phyloP scores from a whole-genome alignment of 2,113 vertebrate species.

The Engraulis encrasicolus region DNA sequence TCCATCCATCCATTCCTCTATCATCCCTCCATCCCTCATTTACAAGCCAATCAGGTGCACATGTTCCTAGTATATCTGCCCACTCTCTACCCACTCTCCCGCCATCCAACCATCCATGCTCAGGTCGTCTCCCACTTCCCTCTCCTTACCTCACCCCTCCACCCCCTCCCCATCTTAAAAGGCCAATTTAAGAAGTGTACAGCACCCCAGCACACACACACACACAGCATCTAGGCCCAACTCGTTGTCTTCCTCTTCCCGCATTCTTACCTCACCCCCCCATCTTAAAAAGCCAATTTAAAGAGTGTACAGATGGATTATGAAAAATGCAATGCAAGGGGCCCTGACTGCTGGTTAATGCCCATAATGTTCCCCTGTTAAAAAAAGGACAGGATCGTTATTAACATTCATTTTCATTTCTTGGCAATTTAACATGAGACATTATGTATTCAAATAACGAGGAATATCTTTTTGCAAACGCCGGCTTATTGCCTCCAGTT shows the following conservation, averaged over 20 bases:
- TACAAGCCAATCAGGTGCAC: slow-evolving; percentile 49
- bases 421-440: slow-evolving; percentile 45
- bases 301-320: slow-evolving; percentile 40
- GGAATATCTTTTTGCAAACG: slow-evolving; percentile 38
- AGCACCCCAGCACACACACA: too few relatives aligned
- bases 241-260: too few relatives aligned
- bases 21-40: slow-evolving; percentile 56
- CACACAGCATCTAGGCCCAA: too few relatives aligned
- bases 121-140: slow-evolving; percentile 18
- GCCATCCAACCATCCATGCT: too few relatives aligned
- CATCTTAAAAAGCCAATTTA: slow-evolving; percentile 52
- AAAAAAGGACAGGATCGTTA: slow-evolving; percentile 44
- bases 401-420: slow-evolving; percentile 50
- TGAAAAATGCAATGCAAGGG: slow-evolving; percentile 22
- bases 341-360: slow-evolving; percentile 23
- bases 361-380: slow-evolving; percentile 44
- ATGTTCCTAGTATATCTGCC: slow-evolving; percentile 36
- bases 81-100: too few relatives aligned
- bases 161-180: slow-evolving; percentile 42
- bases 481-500: slow-evolving; percentile 35
- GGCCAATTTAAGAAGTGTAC: slow-evolving; percentile 47
- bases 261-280: too few relatives aligned
- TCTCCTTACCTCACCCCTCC: not conserved
- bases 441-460: slow-evolving; percentile 51
- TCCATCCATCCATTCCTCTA: too few relatives aligned